phyloP scores from a whole-genome alignment of 2,113 vertebrate species.

The Poecile atricapillus region DNA sequence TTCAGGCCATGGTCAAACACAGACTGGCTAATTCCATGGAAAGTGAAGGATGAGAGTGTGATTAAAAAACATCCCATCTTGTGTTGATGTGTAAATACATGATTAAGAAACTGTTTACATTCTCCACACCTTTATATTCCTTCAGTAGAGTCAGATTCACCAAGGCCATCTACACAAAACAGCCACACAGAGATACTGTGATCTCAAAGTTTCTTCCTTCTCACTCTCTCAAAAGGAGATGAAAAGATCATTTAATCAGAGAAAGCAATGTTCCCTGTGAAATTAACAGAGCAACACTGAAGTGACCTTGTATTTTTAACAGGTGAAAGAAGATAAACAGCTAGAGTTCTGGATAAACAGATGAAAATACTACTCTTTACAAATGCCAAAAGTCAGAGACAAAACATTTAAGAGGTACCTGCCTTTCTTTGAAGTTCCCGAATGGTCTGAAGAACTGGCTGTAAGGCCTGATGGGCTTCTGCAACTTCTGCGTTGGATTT shows the following conservation, averaged over 20 bases:
- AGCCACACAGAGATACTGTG: neutral
- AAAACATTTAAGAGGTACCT: neutral
- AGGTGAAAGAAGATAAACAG: neutral
- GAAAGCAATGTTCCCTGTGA: neutral
- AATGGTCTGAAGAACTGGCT: slow-evolving; percentile 88
- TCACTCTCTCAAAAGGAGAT: neutral
- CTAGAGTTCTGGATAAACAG: neutral
- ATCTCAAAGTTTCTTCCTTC: neutral
- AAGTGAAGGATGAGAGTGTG: neutral
- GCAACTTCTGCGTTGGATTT: slow-evolving; percentile 94
- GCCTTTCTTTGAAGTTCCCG: slow-evolving; percentile 91
- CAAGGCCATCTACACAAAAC: neutral
- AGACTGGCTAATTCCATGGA: neutral
- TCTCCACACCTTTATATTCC: neutral
- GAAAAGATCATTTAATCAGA: neutral
- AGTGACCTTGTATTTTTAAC: neutral
- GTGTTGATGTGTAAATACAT: neutral
- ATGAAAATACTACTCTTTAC: neutral
- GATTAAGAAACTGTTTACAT: neutral
- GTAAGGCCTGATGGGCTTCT: slow-evolving; percentile 84
- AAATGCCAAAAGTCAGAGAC: neutral
- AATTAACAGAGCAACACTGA: neutral
- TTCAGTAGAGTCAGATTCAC: neutral
- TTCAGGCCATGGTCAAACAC: neutral
- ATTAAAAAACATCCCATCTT: neutral